A percentile compares a stretch with the other conserved stretches of the same genome.
Evolutionary conservation across 2,888 invertebrate genomes (phyloP).

Genomic region (Phaedon cochleariae): DNA sequence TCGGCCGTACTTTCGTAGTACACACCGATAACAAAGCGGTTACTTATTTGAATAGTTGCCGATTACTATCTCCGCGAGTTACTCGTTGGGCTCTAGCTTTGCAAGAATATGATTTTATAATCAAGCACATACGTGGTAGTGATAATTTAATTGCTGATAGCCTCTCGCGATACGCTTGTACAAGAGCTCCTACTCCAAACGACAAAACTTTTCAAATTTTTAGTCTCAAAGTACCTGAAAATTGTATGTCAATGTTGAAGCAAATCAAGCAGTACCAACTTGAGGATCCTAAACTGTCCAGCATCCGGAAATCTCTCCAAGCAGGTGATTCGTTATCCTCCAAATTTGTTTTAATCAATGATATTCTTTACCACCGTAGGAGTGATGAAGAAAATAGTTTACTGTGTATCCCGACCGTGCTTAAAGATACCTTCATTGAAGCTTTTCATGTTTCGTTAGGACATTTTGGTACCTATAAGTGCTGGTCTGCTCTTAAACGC

Average conservation of each 20-base stretch:
- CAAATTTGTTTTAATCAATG: conserved; percentile 3
- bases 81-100: conserved; percentile 43
- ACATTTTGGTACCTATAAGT: conserved; percentile 20
- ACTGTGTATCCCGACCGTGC: conserved; percentile 12
- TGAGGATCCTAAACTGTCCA: conserved; percentile 8
- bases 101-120: conserved; percentile 41
- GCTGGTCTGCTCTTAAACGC: conserved; percentile 5
- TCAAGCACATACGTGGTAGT: conserved; percentile 41
- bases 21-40: conserved; percentile 46
- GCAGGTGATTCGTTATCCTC: not conserved
- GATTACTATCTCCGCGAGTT: conserved; percentile 40
- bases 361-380: conserved; percentile 7
- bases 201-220: conserved; percentile 13
- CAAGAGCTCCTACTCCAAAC: conserved; percentile 24
- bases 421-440: conserved; percentile 3
- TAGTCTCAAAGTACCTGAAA: not conserved
- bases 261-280: not conserved
- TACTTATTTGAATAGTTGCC: conserved; percentile 44
- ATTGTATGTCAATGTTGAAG: not conserved
- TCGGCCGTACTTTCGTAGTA: conserved; percentile 37
- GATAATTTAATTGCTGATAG: conserved; percentile 47
- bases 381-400: not conserved
- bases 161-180: conserved; percentile 41
- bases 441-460: conserved; percentile 15
- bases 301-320: conserved; percentile 4